These are phyloP conservation scores for Pseudococcus longispinus DNA, from an alignment of 2,888 invertebrate genomes.

Conservation along the genomic window DNA sequence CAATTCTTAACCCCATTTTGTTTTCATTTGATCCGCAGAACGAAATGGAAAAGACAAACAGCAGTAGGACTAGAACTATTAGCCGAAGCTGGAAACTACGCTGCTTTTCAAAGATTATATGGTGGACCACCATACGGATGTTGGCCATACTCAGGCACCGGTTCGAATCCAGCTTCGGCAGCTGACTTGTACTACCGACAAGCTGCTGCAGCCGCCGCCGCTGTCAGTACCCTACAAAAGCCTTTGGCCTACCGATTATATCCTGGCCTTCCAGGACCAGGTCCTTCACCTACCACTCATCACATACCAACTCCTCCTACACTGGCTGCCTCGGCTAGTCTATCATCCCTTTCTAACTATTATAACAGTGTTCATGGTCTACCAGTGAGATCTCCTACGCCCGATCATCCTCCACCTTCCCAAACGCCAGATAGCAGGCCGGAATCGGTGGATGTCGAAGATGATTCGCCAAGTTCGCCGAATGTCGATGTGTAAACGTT, in stretches of 20 bases:
- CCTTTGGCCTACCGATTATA: slow-evolving; percentile 76
- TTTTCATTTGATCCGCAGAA: slow-evolving; percentile 66
- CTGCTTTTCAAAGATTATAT: slow-evolving; percentile 95
- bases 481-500: slow-evolving; percentile 58
- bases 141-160: slow-evolving; percentile 66
- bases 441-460: slow-evolving; percentile 61
- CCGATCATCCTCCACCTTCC: slow-evolving; percentile 60
- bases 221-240: slow-evolving; percentile 75
- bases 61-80: slow-evolving; percentile 95
- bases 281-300: slow-evolving; percentile 58
- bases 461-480: slow-evolving; percentile 60
- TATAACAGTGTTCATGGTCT: slow-evolving; percentile 59
- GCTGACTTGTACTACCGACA: slow-evolving; percentile 84
- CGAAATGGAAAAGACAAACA: slow-evolving; percentile 90
- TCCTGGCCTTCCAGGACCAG: slow-evolving; percentile 60
- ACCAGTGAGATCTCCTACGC: slow-evolving; percentile 60
- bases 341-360: slow-evolving; percentile 59
- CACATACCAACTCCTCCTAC: slow-evolving; percentile 59
- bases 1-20: background rate
- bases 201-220: slow-evolving; percentile 73
- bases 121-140: slow-evolving; percentile 77
- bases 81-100: slow-evolving; percentile 97
- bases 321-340: slow-evolving; percentile 58
- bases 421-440: slow-evolving; percentile 59
- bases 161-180: slow-evolving; percentile 71